A percentile compares a stretch with the other conserved stretches of the same genome.
phyloP scores from a whole-genome alignment of 2,797 vertebrate genomes.

The Alcedo quadribrachys region DNA sequence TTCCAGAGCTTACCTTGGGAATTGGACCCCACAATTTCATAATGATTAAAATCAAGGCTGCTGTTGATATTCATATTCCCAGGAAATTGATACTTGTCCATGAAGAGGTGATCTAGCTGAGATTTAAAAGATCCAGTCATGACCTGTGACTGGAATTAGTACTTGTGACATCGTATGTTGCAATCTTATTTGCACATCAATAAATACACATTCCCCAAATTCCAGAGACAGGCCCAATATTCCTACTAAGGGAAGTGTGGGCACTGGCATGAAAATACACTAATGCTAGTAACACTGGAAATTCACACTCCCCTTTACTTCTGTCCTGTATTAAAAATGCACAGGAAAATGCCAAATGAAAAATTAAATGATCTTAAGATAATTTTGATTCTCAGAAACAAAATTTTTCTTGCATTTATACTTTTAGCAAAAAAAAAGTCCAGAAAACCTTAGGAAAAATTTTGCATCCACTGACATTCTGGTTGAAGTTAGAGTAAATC shows the following conservation, averaged over 20 bases:
- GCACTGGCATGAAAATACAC: neutral
- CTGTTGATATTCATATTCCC: neutral
- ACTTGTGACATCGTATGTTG: neutral
- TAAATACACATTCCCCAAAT: neutral
- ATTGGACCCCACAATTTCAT: neutral
- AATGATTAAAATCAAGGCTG: neutral
- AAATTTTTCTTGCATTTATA: neutral
- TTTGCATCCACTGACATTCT: neutral
- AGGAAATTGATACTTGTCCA: neutral
- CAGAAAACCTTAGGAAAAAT: neutral
- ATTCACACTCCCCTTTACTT: neutral
- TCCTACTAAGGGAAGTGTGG: neutral
- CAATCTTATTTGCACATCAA: neutral
- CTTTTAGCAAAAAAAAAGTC: neutral
- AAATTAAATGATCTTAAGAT: neutral
- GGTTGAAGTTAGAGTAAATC: conserved; percentile 34
- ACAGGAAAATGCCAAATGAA: neutral
- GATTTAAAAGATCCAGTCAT: neutral
- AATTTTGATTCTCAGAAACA: neutral
- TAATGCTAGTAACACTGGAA: neutral
- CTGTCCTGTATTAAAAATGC: neutral
- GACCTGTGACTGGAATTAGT: neutral
- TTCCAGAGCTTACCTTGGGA: neutral
- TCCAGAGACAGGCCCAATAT: neutral
- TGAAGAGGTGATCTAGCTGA: neutral